Conservation (phyloP, 2,113 vertebrate species). For the Petrocephalus microphthalmus region DNA sequence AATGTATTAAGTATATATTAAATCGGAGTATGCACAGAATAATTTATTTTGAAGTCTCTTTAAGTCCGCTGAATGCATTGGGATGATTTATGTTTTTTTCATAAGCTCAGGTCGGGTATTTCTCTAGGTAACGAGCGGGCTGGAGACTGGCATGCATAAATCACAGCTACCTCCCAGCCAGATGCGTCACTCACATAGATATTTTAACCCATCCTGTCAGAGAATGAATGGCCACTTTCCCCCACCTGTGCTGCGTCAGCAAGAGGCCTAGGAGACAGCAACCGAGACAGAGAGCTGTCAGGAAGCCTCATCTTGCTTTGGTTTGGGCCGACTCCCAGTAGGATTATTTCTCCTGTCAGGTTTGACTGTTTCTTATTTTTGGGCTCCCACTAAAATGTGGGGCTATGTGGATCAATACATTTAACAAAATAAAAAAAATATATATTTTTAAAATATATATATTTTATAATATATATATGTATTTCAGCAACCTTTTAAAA, state of each 20-base stretch:
- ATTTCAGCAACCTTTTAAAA: not conserved
- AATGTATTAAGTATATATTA: conserved; percentile 3
- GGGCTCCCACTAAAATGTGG: not conserved
- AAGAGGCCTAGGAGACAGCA: not conserved
- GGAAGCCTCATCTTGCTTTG: not conserved
- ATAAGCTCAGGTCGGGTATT: not conserved
- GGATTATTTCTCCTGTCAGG: not conserved
- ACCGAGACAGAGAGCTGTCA: not conserved
- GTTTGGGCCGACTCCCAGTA: not conserved
- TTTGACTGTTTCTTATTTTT: not conserved
- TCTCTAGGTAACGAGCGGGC: not conserved
- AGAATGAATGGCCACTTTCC: not conserved
- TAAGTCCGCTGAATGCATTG: not conserved
- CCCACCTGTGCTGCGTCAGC: not conserved
- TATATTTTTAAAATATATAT: too few species aligned
- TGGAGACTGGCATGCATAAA: not conserved
- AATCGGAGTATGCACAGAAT: not conserved
- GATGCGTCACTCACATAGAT: not conserved
- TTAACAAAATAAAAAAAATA: not conserved
- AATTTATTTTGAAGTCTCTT: conserved; percentile 5
- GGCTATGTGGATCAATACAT: not conserved
- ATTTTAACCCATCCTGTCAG: not conserved
- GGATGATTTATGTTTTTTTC: not conserved
- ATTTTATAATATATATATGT: too few species aligned
- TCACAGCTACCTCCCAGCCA: not conserved